Evolutionary conservation across 1,140 invertebrate genomes (phyloP).

Genomic region (Agrypnia vestita): DNA sequence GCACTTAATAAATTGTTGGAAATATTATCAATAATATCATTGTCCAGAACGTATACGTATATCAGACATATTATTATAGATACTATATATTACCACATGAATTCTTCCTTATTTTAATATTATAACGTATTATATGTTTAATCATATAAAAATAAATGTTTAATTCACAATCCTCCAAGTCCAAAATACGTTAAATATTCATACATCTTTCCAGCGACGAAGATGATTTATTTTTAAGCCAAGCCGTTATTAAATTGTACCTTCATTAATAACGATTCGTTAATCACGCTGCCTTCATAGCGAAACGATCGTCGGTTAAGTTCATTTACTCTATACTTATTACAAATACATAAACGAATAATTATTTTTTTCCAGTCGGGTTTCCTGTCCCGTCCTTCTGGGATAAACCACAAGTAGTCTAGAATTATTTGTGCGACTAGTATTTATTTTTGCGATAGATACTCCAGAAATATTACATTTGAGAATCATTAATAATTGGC

Average conservation of each 20-base stretch:
- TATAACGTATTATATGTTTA: too few species aligned
- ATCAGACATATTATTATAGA: too few species aligned
- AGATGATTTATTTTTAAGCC: not conserved
- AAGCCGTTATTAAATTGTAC: constrained; percentile 3
- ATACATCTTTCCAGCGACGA: not conserved
- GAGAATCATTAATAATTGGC: not conserved
- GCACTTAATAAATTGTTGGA: too few species aligned
- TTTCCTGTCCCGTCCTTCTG: constrained; percentile 2
- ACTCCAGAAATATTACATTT: not conserved
- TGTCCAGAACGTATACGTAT: too few species aligned
- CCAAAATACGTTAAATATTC: not conserved
- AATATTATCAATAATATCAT: too few species aligned
- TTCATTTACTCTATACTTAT: constrained; percentile 35
- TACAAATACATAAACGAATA: constrained; percentile 21
- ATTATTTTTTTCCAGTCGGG: constrained; percentile 17
- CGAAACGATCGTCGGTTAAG: constrained; percentile 1
- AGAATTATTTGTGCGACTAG: not conserved
- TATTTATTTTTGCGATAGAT: too few species aligned
- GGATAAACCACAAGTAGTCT: not conserved
- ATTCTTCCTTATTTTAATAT: too few species aligned
- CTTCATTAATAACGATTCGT: not conserved
- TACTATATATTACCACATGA: too few species aligned
- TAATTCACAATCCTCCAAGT: too few species aligned
- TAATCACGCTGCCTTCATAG: constrained; percentile 2
- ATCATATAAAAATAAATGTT: too few species aligned